These are phyloP conservation scores for Leptodactylus fuscus DNA, from an alignment of 2,113 vertebrate species.

Conservation along the genomic window DNA sequence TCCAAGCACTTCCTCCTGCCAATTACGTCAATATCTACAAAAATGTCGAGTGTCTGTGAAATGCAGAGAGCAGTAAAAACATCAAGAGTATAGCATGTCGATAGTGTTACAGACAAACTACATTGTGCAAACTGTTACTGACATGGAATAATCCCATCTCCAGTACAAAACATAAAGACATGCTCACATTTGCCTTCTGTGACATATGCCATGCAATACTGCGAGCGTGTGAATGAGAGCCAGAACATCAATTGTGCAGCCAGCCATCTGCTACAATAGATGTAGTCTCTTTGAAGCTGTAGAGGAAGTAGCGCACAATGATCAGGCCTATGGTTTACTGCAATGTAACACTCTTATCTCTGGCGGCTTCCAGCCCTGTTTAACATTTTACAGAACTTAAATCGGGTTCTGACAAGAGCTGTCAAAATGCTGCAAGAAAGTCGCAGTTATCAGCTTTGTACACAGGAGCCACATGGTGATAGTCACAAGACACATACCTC, in stretches of 20 bases:
- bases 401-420: slow-evolving; percentile 3
- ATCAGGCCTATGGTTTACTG: slow-evolving; percentile 14
- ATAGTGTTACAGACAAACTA: not conserved
- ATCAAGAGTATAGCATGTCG: slow-evolving; percentile 3
- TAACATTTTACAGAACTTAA: slow-evolving; percentile 3
- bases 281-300: not conserved
- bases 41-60: slow-evolving; percentile 23
- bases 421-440: slow-evolving; percentile 1
- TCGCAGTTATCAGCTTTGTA: not conserved
- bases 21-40: slow-evolving; percentile 30
- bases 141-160: not conserved
- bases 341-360: slow-evolving; percentile 13
- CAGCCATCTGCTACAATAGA: slow-evolving; percentile 38
- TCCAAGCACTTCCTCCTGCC: not conserved
- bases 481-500: not conserved
- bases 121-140: not conserved
- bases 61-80: slow-evolving; percentile 39
- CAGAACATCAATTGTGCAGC: slow-evolving; percentile 26
- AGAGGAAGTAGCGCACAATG: not conserved
- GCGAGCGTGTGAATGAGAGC: not conserved
- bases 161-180: slow-evolving; percentile 6
- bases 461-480: not conserved
- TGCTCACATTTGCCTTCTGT: not conserved
- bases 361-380: not conserved
- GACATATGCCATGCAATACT: slow-evolving; percentile 9